phyloP scores from a whole-genome alignment of 1,140 invertebrate genomes.

The Drosophila hydei region DNA sequence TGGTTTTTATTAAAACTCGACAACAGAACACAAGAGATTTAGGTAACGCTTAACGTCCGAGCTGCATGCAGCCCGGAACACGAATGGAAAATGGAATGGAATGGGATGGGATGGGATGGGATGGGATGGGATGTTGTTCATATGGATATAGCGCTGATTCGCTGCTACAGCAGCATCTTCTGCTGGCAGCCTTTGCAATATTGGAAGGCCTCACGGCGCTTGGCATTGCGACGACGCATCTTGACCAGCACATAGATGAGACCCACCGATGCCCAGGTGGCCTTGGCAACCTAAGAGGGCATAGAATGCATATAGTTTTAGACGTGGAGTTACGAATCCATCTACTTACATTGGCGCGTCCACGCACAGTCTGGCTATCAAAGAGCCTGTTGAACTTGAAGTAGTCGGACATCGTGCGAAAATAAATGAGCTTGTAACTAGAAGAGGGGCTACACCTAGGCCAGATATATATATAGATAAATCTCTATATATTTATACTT shows the following conservation, averaged over 20 bases:
- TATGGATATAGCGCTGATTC: not conserved
- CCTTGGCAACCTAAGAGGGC: slow-evolving; percentile 88
- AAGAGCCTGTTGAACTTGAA: slow-evolving; percentile 51
- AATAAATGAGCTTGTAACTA: not conserved
- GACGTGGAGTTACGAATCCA: not conserved
- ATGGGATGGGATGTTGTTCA: not conserved
- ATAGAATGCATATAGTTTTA: not conserved
- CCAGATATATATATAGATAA: not conserved
- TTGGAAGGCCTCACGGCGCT: slow-evolving; percentile 44
- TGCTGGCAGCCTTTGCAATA: slow-evolving; percentile 66
- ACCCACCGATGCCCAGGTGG: slow-evolving; percentile 60
- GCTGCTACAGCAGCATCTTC: slow-evolving; percentile 19
- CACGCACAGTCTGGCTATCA: slow-evolving; percentile 58
- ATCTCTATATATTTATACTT: not conserved
- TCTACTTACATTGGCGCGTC: slow-evolving; percentile 63
- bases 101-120: not conserved
- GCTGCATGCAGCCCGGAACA: too few relatives aligned
- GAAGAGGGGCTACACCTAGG: not conserved
- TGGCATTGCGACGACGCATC: slow-evolving; percentile 45
- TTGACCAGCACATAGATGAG: slow-evolving; percentile 57
- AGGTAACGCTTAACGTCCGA: slow-evolving; percentile 13
- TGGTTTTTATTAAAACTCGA: slow-evolving; percentile 6
- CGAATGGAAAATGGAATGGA: too few relatives aligned
- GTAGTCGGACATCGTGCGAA: slow-evolving; percentile 30
- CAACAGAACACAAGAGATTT: slow-evolving; percentile 39